These are phyloP conservation scores for Gymnothorax reevesii DNA, from an alignment of 2,797 vertebrate species.

Conservation along the genomic window DNA sequence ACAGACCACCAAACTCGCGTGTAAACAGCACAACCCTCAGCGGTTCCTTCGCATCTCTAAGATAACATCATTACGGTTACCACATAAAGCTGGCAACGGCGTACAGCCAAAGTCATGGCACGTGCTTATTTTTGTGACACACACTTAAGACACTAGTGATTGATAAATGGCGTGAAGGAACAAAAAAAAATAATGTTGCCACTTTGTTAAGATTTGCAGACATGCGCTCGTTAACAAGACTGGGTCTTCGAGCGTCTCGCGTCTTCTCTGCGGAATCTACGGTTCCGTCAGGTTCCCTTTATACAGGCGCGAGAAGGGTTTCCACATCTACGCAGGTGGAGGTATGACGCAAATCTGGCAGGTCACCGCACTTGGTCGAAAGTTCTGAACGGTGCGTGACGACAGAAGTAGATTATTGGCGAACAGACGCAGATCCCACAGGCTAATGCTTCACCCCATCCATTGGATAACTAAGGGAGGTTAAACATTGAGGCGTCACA, in stretches of 20 bases:
- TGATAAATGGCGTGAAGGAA: neutral
- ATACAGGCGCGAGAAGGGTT: neutral
- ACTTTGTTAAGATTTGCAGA: neutral
- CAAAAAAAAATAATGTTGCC: neutral
- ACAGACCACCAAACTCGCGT: neutral
- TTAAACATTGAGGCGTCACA: constrained; percentile 37
- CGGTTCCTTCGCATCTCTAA: neutral
- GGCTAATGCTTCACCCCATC: neutral
- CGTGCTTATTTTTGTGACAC: neutral
- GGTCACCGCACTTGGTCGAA: neutral
- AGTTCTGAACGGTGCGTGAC: neutral
- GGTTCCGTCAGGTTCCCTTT: neutral
- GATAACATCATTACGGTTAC: neutral
- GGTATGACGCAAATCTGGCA: neutral
- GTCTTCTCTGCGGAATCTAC: neutral
- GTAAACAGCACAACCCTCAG: neutral
- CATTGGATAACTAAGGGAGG: constrained; percentile 12
- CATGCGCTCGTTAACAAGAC: neutral
- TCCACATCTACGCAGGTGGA: neutral
- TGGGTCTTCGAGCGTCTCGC: neutral
- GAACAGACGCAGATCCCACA: neutral
- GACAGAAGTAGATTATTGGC: neutral
- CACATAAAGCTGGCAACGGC: neutral
- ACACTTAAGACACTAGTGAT: neutral
- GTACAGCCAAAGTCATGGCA: neutral